A percentile compares a stretch with the other conserved stretches of the same genome.
Evolutionary conservation across 1,140 invertebrate species (phyloP).

Genomic region (Zaprionus ornatus): DNA sequence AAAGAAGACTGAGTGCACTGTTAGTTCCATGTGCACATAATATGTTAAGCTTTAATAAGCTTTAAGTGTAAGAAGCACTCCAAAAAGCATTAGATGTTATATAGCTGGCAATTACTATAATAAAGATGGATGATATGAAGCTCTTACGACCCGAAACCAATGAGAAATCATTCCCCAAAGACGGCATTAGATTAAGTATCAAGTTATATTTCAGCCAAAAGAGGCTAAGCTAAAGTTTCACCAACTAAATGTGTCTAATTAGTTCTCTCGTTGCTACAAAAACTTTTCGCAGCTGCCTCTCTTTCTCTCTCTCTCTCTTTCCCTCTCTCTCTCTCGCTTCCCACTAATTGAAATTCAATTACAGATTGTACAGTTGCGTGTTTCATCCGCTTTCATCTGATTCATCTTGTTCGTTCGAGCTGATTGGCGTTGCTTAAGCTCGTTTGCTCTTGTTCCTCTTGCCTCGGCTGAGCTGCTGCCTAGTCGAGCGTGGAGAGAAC

Average conservation of each 20-base stretch:
- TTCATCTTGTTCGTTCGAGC: conserved; percentile 6
- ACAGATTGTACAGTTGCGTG: conserved; percentile 4
- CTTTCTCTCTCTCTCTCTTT: not conserved
- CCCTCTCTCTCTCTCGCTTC: not conserved
- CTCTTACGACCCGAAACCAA: not conserved
- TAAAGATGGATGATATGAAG: not conserved
- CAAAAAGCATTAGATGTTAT: not conserved
- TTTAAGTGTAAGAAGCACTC: not conserved
- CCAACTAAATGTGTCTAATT: not conserved
- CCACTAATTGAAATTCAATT: conserved; percentile 1
- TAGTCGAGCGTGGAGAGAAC: conserved; percentile 6
- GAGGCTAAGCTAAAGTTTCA: not conserved
- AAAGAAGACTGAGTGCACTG: too few relatives aligned
- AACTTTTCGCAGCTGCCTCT: not conserved
- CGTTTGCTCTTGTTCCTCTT: not conserved
- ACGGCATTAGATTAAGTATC: not conserved
- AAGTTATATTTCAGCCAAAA: not conserved
- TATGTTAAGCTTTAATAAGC: not conserved
- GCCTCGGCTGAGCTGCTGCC: conserved; percentile 8
- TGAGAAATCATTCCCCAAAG: not conserved
- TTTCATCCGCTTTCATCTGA: not conserved
- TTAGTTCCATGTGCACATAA: not conserved
- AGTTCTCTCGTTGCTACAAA: not conserved
- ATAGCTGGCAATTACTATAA: not conserved
- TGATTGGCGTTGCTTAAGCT: conserved; percentile 21